A percentile compares a stretch with the other conserved stretches of the same genome.
Conservation (phyloP, 2,113 vertebrate genomes). For the Sphaerodactylus townsendi region DNA sequence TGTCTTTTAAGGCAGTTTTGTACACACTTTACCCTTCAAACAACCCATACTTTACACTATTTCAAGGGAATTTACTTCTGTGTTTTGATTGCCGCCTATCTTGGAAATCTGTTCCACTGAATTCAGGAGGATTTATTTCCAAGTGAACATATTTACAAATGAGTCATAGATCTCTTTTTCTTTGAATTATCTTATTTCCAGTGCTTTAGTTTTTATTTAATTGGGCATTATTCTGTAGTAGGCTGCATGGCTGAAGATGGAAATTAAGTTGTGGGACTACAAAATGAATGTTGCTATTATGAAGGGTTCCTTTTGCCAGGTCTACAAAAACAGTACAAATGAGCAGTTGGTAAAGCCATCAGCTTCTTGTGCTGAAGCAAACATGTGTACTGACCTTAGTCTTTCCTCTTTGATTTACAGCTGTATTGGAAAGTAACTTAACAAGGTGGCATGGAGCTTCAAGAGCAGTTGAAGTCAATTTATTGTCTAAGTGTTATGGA, state of each 20-base stretch:
- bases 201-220: conserved; percentile 26
- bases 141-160: background rate
- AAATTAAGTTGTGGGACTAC: conserved; percentile 38
- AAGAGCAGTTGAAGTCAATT: conserved; percentile 63
- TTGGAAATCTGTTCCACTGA: background rate
- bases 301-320: conserved; percentile 50
- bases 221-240: conserved; percentile 10
- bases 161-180: background rate
- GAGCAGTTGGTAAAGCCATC: conserved; percentile 81
- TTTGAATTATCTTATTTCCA: conserved; percentile 8
- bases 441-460: conserved; percentile 60
- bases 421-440: conserved; percentile 67
- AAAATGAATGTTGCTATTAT: conserved; percentile 40
- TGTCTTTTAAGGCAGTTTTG: background rate
- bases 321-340: conserved; percentile 59
- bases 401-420: conserved; percentile 74
- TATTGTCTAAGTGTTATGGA: conserved; percentile 68
- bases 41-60: background rate
- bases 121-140: background rate
- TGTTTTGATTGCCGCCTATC: background rate
- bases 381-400: conserved; percentile 53
- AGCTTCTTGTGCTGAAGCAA: conserved; percentile 64
- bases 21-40: background rate
- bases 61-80: background rate
- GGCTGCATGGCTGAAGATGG: conserved; percentile 37